Evolutionary conservation across 2,888 invertebrate species (phyloP), one percentile per base, ranked within the genome.

Genomic region (Lamellibrachia satsuma): DNA sequence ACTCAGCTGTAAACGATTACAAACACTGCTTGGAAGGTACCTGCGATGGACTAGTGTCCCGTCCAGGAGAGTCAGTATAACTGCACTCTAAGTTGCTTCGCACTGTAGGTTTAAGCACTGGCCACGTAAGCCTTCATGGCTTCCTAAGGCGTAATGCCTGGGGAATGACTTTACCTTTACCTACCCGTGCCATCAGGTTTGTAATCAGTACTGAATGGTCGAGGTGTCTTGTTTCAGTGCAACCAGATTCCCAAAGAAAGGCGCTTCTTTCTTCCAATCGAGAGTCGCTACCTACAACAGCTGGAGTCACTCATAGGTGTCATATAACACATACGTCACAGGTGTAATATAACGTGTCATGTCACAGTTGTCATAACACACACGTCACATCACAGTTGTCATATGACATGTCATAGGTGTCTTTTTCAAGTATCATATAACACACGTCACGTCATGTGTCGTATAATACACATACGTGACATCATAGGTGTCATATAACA

Each of bases 221-320:
- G 3, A 22, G 52, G 6, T 92, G 55, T 92, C 90, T n/a, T 39
- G 75, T 95, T 95, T 91, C 95, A 96, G 96, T 96, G 96, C 95
- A 95, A 95, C 92, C 94, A 93, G 57, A 93, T 96, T 90, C 94
- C 95, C 3, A 93, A 94, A 27, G 95, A 95, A 15, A 94, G 94
- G 60, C 94, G 95, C 8, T 96, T 95, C 93, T 95, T 95, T 92
- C 94, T 96, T 75, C 96, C 96, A 55, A 94, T 96, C 90, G 94
- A 94, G 75, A 95, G 95, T 75, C 94, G 93, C 4, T 96, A 96
- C 93, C 94, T 96, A 51, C 94, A 95, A 92, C 96, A 96, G 94
- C 94, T 96, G 52, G 95, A 95, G 90, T 93, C 94, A 51, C 94
- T 95, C 39, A 94, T 96, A 7, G 96, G 96, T 22, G 22, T 92